Evolutionary conservation across 2,113 vertebrate genomes (phyloP).

Genomic region (Pachycephala philippinensis): DNA sequence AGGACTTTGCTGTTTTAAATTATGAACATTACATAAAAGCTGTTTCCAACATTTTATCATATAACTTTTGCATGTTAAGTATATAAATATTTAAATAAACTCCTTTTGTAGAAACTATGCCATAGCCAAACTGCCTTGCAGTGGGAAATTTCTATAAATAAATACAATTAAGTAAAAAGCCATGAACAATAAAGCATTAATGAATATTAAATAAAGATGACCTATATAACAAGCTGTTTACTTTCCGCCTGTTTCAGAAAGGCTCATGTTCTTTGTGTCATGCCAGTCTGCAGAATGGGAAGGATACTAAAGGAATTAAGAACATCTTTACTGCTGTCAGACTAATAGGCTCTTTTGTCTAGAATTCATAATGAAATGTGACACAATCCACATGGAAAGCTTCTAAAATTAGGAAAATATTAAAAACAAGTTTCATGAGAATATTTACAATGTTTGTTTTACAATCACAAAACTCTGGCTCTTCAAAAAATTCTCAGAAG

Average conservation of each 20-base stretch:
- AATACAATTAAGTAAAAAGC: neutral
- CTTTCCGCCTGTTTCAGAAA: neutral
- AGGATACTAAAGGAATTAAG: neutral
- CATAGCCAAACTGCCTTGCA: neutral
- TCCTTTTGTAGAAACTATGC: neutral
- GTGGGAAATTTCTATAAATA: neutral
- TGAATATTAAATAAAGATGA: neutral
- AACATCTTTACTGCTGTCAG: neutral
- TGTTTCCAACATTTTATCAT: neutral
- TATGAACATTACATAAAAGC: neutral
- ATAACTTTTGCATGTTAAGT: neutral
- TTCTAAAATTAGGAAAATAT: neutral
- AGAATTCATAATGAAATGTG: neutral
- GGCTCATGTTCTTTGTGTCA: neutral
- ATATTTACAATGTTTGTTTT: neutral
- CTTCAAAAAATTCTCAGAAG: neutral
- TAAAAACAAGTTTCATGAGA: neutral
- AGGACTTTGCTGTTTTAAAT: neutral
- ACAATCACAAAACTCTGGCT: neutral
- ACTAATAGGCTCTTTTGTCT: neutral
- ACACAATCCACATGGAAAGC: neutral
- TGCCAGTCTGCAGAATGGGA: neutral
- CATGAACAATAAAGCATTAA: neutral
- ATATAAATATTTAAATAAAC: neutral
- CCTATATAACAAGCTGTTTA: neutral